These are phyloP conservation scores for Tetranychus truncatus DNA, from an alignment of 2,888 invertebrate species.

Conservation along the genomic window DNA sequence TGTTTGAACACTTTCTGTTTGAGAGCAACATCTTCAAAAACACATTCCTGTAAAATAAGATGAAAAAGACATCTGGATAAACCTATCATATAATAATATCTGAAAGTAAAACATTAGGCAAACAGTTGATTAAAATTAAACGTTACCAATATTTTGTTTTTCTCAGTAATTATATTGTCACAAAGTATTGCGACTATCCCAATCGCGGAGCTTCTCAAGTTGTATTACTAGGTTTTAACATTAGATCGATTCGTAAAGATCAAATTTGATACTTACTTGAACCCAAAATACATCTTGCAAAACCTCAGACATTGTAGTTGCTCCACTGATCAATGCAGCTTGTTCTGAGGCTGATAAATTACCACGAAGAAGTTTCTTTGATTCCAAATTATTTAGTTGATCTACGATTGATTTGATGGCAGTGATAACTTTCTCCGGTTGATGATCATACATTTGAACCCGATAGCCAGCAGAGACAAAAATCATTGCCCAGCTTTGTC, in stretches of 20 bases:
- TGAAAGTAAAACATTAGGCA: too few species aligned
- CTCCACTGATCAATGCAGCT: slow-evolving; percentile 46
- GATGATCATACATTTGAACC: slow-evolving; percentile 66
- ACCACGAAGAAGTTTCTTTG: slow-evolving; percentile 47
- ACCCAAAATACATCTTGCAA: slow-evolving; percentile 39
- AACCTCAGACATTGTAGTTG: slow-evolving; percentile 41
- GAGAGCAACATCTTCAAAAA: slow-evolving; percentile 67
- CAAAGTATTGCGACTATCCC: not conserved
- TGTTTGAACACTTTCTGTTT: slow-evolving; percentile 60
- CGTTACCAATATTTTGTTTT: too few species aligned
- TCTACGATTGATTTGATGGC: slow-evolving; percentile 54
- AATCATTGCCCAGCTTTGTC: slow-evolving; percentile 89
- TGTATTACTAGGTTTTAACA: too few species aligned
- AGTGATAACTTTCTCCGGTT: slow-evolving; percentile 50
- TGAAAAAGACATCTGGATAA: not conserved
- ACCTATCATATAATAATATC: too few species aligned
- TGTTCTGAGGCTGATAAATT: slow-evolving; percentile 52
- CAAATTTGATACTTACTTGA: not conserved
- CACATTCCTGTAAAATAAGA: slow-evolving; percentile 54
- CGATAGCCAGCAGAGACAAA: slow-evolving; percentile 79
- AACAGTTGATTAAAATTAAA: too few species aligned
- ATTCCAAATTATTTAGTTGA: slow-evolving; percentile 52
- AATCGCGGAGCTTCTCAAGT: too few species aligned
- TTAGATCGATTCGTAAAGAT: not conserved
- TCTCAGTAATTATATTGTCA: not conserved